A percentile compares a stretch with the other conserved stretches of the same genome.
Conservation (phyloP, 2,888 invertebrate species). For the Copidosoma aretas region DNA sequence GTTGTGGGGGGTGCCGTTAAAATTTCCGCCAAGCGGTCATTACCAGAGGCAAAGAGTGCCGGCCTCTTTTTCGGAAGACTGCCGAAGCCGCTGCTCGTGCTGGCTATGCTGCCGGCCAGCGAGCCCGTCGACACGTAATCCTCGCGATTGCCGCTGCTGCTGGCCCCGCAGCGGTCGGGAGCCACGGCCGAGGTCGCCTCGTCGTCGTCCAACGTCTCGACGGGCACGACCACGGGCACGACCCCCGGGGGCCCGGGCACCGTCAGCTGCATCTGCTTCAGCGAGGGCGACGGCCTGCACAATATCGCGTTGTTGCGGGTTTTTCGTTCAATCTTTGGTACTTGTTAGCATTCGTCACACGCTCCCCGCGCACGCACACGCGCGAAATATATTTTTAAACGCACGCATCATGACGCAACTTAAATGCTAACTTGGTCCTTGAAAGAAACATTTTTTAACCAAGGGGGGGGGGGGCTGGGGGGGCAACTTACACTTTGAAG, state of each 20-base stretch:
- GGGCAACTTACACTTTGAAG: slow-evolving; percentile 91
- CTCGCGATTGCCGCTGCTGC: slow-evolving; percentile 56
- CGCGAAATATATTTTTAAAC: no score
- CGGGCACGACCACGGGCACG: slow-evolving; percentile 53
- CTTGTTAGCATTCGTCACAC: no score
- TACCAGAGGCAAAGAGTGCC: slow-evolving; percentile 67
- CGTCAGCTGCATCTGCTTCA: slow-evolving; percentile 68
- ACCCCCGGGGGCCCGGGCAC: slow-evolving; percentile 54
- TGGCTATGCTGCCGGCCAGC: slow-evolving; percentile 70
- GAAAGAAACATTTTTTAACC: no score
- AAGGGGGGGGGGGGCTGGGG: background rate
- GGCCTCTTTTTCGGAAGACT: slow-evolving; percentile 81
- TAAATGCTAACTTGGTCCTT: no score
- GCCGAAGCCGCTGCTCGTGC: slow-evolving; percentile 85
- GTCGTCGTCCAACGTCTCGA: slow-evolving; percentile 45
- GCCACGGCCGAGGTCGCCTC: slow-evolving; percentile 48
- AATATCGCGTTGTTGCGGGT: slow-evolving; percentile 14
- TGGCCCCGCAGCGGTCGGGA: slow-evolving; percentile 27
- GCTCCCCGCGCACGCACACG: no score
- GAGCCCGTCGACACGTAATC: slow-evolving; percentile 69
- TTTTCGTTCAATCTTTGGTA: no score
- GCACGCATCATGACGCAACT: no score
- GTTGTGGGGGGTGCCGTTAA: background rate
- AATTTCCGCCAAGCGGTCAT: slow-evolving; percentile 21
- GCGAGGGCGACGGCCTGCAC: slow-evolving; percentile 70